Base-by-base conservation (phyloP, 2,797 vertebrate species). In the Phrynocephalus forsythii region DNA sequence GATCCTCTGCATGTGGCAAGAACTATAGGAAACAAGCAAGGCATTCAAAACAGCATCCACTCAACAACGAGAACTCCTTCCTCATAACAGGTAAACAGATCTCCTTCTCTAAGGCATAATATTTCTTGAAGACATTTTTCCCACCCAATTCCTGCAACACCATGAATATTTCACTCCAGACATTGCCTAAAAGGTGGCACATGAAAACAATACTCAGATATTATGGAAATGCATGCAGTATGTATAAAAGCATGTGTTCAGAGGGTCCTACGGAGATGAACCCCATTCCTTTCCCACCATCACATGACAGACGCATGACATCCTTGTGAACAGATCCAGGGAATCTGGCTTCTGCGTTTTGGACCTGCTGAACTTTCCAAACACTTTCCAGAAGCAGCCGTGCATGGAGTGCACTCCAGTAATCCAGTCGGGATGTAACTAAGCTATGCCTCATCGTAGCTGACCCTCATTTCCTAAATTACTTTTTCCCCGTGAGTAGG, bases 1-100 rank as follows among this genome's bases (percentile, higher is more conserved):
- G 97, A 95, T 99, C 99, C 24, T 97, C 98, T 1, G 99, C 97
- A 89, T 99, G 99, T 6, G 99, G 99, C 91, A 99, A 95, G 96
- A 99, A 99, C 99, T 99, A 95, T 0, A 22, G 76, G 76, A 56
- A 87, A 80, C 56, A 86, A n/a, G 33, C 1, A 0, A 24, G 30
- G 16, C 50, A 33, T 16, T 89, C 33, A 84, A 2, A 6, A n/a
- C 10, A 18, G 3, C 20, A 79, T 0, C 26, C 73, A 67, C 63
- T 66, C 28, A 84, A 44, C 6, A 50, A 5, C 4, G 10, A 84
- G 66, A 50, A 33, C 33, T 73, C 13, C 69, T 60, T 66, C 52
- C 68, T 68, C 4, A 76, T 1, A 26, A 20, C 0, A 60, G 28
- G 56, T 30, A 89, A 75, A 13, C 13, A 85, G 22, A 26, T 50